Base-by-base conservation (phyloP, 1,140 invertebrate species). In the Heliothis virescens region DNA sequence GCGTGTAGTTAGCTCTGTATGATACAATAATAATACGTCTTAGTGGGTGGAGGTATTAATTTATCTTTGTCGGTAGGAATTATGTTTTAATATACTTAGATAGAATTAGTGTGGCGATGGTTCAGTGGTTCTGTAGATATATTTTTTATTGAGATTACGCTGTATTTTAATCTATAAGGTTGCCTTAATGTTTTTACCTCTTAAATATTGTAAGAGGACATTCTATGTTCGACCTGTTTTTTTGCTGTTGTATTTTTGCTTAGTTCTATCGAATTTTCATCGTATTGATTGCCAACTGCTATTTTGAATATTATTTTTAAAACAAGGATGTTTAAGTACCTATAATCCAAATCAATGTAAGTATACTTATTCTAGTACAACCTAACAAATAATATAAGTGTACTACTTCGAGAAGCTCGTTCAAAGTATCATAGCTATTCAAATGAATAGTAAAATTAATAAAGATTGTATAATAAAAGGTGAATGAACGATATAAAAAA, bases 21-120 rank as follows among this genome's bases (percentile, higher is more conserved):
- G 34, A 65, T 65, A 47, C 57, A 60, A 60, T 60, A 26, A 60
- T 60, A 60, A 60, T 60, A 65, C 41, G 62, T 65, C 62, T 60
- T 26, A 60, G 57, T 60, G 57, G 57, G 57, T 12, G 13, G 57
- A 60, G 12, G 21, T 13, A 26, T 60, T 60, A 60, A 60, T 60
- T 60, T 29, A 26, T 60, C 57, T 60, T 60, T 60, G 57, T 60
- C 57, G 57, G 57, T 60, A 29, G 11, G 12, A 29, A 60, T 29
- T 60, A 15, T 60, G 57, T 26, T 13, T 21, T 21, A 5, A 60
- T 26, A 26, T 15, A 59, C 18, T 12, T 59, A 26, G 13, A 26
- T 59, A 29, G 7, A 29, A 60, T 60, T 60, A 60, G 11, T 29
- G n/a, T 5, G 13, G 57, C 3, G 1, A 13, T 29, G 21, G 15